Conservation (phyloP, 1,140 invertebrate genomes). For the Penaeus japonicus region DNA sequence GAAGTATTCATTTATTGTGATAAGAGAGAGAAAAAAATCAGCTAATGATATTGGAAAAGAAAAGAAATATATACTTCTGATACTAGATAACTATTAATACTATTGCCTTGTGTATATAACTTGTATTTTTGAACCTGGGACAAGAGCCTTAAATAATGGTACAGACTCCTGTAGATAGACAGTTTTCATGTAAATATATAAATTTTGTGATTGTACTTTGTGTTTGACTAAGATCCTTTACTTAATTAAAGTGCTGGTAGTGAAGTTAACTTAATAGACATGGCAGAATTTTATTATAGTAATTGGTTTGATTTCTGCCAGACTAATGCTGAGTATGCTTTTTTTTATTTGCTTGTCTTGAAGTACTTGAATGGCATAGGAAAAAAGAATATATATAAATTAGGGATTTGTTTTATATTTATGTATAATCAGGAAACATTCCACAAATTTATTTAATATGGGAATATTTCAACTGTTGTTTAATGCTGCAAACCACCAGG, state of each 20-base stretch:
- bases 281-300: background rate
- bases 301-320: too few species aligned
- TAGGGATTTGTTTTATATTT: too few species aligned
- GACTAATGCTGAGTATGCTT: too few species aligned
- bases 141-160: constrained; percentile 49
- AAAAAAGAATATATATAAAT: too few species aligned
- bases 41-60: background rate
- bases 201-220: constrained; percentile 50
- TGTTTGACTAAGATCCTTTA: constrained; percentile 48
- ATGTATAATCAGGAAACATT: background rate
- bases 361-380: too few species aligned
- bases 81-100: constrained; percentile 47
- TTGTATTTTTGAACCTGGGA: constrained; percentile 51
- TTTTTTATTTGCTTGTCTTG: too few species aligned
- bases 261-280: background rate
- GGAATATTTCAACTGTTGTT: constrained; percentile 17
- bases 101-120: constrained; percentile 55
- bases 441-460: background rate
- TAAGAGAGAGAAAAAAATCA: constrained; percentile 20
- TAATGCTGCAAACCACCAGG: constrained; percentile 24
- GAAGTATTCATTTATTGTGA: constrained; percentile 43
- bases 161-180: constrained; percentile 44
- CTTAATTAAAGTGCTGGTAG: background rate
- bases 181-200: constrained; percentile 54
- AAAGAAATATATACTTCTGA: constrained; percentile 8